These are phyloP conservation scores for Drosophila erecta DNA, from an alignment of 1,140 invertebrate genomes.

Conservation along the genomic window DNA sequence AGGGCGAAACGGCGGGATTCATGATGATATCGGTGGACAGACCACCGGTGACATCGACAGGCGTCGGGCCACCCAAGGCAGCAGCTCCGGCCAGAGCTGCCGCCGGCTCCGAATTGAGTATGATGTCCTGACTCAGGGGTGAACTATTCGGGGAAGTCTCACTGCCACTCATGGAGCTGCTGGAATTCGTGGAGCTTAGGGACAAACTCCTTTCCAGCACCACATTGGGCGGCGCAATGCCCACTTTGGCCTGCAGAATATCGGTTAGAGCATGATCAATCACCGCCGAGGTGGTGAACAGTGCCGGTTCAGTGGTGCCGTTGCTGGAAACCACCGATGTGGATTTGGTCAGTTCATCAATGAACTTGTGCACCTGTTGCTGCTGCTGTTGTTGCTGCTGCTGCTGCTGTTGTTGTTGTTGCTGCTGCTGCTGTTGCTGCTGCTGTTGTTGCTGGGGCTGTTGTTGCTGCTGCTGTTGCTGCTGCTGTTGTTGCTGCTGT, in stretches of 20 bases:
- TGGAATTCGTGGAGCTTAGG: constrained; percentile 64
- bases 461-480: constrained; percentile 46
- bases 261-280: constrained; percentile 75
- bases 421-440: constrained; percentile 38
- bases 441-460: constrained; percentile 62
- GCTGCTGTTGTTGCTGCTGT: constrained; percentile 71
- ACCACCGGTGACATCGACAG: constrained; percentile 74
- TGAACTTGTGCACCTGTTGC: constrained; percentile 73
- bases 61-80: constrained; percentile 20
- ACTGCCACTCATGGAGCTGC: constrained; percentile 47
- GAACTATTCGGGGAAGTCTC: constrained; percentile 73
- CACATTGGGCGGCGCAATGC: constrained; percentile 39
- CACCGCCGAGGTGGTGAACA: constrained; percentile 55
- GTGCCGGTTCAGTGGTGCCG: constrained; percentile 53
- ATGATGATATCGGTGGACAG: constrained; percentile 87
- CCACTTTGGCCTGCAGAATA: constrained; percentile 67
- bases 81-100: constrained; percentile 55
- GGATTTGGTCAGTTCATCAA: constrained; percentile 76
- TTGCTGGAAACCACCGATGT: constrained; percentile 68
- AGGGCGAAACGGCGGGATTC: constrained; percentile 87
- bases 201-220: constrained; percentile 67
- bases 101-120: constrained; percentile 81
- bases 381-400: constrained; percentile 62
- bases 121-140: constrained; percentile 83
- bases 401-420: constrained; percentile 48